phyloP scores from a whole-genome alignment of 2,797 vertebrate species.

The Taeniopygia guttata region DNA sequence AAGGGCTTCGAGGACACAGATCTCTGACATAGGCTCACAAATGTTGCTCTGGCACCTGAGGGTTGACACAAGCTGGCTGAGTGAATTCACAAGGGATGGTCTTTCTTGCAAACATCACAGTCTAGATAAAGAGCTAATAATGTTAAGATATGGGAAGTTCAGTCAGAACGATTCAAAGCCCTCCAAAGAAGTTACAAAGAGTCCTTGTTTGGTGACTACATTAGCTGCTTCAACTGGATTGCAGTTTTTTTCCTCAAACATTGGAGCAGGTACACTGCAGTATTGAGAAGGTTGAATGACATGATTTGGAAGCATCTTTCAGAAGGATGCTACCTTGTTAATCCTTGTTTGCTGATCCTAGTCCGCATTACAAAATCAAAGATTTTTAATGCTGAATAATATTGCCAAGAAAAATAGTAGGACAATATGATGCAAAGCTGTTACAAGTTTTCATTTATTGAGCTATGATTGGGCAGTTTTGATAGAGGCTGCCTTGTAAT shows the following conservation, averaged over 20 bases:
- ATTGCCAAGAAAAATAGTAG: not conserved
- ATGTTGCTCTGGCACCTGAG: not conserved
- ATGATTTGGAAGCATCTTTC: not conserved
- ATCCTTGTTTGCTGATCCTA: slow-evolving; percentile 3
- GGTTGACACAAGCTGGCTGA: not conserved
- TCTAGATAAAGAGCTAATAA: not conserved
- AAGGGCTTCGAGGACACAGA: not conserved
- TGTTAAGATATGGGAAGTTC: not conserved
- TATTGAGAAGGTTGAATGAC: not conserved
- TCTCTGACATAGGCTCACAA: not conserved
- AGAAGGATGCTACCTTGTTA: not conserved
- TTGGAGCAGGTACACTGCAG: not conserved
- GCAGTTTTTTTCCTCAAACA: not conserved
- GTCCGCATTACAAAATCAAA: not conserved
- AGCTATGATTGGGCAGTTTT: not conserved
- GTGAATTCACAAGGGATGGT: not conserved
- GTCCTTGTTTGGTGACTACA: not conserved
- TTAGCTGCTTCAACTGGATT: not conserved
- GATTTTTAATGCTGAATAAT: not conserved
- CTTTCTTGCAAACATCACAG: not conserved
- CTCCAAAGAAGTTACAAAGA: not conserved
- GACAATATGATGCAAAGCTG: not conserved
- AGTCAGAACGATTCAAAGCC: not conserved
- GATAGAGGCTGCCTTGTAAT: not conserved
- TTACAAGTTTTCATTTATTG: not conserved